A percentile compares a stretch with the other conserved stretches of the same genome.
These are phyloP conservation scores for Andrena cerasifolii DNA, from an alignment of 1,140 invertebrate genomes.

Conservation along the genomic window DNA sequence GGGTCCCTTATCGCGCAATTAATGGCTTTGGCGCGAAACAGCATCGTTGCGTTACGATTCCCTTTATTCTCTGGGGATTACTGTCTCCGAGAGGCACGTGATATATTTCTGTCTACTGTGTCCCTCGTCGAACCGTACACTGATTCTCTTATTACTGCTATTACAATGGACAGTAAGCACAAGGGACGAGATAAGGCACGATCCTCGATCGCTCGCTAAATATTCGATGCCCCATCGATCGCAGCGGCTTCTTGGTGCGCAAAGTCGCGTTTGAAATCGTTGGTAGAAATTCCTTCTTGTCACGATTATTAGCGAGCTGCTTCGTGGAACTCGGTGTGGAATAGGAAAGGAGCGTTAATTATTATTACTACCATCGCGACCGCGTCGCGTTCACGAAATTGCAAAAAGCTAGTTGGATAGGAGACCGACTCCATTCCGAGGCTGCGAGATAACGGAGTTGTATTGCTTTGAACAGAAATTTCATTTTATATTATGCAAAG, in stretches of 20 bases:
- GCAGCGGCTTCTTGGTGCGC: neutral
- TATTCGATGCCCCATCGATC: neutral
- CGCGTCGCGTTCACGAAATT: neutral
- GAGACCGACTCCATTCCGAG: too few species aligned
- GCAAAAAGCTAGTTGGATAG: too few species aligned
- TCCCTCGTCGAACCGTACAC: neutral
- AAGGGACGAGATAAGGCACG: neutral
- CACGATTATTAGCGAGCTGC: constrained; percentile 9
- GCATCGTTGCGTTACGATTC: neutral
- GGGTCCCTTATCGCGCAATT: neutral
- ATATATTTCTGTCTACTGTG: constrained; percentile 1
- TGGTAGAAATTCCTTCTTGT: constrained; percentile 3
- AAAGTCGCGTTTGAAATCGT: neutral
- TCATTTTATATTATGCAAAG: too few species aligned
- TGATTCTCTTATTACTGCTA: neutral
- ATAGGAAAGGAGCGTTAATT: neutral
- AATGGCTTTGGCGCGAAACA: neutral
- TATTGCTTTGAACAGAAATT: neutral
- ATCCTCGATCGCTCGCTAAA: neutral
- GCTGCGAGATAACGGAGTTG: too few species aligned
- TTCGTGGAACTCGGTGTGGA: neutral
- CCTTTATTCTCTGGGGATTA: neutral
- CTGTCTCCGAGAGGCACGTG: neutral
- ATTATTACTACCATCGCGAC: neutral
- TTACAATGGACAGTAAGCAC: neutral